Evolutionary conservation across 1,140 invertebrate genomes (phyloP).

Genomic region (Zaprionus inermis): DNA sequence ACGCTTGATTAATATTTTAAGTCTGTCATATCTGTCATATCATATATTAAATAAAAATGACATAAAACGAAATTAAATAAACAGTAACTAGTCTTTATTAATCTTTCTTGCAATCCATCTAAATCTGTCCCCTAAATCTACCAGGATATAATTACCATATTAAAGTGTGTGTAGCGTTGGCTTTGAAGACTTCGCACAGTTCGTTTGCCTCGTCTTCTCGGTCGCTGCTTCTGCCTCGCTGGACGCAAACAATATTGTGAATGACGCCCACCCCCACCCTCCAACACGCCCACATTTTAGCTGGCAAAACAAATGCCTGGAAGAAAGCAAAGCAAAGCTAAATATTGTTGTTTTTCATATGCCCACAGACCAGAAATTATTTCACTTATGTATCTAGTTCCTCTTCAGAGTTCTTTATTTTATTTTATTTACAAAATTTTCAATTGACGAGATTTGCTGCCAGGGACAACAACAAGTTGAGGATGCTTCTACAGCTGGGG

Average conservation of each 20-base stretch:
- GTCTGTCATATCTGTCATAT: too few species aligned
- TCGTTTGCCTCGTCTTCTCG: neutral
- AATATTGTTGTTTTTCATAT: constrained; percentile 16
- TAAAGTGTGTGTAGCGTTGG: neutral
- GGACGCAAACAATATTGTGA: constrained; percentile 11
- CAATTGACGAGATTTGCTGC: constrained; percentile 74
- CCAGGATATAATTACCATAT: neutral
- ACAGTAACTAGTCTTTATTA: too few species aligned
- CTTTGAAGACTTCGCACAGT: neutral
- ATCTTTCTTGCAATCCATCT: neutral
- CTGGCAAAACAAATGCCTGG: constrained; percentile 4
- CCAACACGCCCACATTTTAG: neutral
- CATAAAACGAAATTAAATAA: too few species aligned
- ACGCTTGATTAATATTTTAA: too few species aligned
- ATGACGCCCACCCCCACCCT: constrained; percentile 1
- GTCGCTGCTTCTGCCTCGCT: neutral
- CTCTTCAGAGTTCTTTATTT: constrained; percentile 16
- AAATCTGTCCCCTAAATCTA: neutral
- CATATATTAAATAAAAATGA: too few species aligned
- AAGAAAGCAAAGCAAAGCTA: constrained; percentile 5
- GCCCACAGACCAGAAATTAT: constrained; percentile 19
- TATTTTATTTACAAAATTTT: constrained; percentile 64
- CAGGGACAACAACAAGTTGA: constrained; percentile 47
- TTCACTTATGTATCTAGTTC: constrained; percentile 41
- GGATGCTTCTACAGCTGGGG: too few species aligned